These are phyloP conservation scores for Bos taurus DNA, from an alignment of 2,113 vertebrate genomes.

Conservation along the genomic window ARS-UCD2.0 NC_037329.1:113108001-113108500, in stretches of 20 bases:
- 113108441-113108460: constrained; percentile 5
- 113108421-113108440: background rate
- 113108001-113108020: background rate
- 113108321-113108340: background rate
- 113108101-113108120: background rate
- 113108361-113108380: background rate
- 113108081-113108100: background rate
- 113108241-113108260: background rate
- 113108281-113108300: background rate
- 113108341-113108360: background rate
- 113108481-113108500: constrained; percentile 16
- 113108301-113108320: background rate
- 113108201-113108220: background rate
- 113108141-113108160: background rate
- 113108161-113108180: background rate
- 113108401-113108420: background rate
- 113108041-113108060: background rate
- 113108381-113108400: background rate
- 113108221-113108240: background rate
- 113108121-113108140: background rate
- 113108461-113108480: background rate
- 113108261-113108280: background rate
- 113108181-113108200: background rate
- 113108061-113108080: background rate
- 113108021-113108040: background rate